These are phyloP conservation scores for Lindbergichthys nudifrons DNA, from an alignment of 2,797 vertebrate species.

Conservation along the genomic window DNA sequence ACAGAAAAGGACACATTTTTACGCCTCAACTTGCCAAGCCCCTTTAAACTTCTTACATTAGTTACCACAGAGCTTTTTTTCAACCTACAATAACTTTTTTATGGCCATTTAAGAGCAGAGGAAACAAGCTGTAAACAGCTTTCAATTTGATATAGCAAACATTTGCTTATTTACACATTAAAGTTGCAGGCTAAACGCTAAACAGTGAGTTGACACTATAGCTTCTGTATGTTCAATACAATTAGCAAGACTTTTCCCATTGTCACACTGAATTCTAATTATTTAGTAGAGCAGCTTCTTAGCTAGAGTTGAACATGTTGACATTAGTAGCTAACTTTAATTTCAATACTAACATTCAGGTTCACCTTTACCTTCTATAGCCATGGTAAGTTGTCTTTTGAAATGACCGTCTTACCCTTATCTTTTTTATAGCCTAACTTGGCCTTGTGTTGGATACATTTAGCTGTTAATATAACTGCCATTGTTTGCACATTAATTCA, in stretches of 20 bases:
- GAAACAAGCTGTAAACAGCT: neutral
- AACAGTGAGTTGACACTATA: neutral
- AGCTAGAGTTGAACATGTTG: neutral
- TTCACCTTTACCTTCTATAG: neutral
- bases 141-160: neutral
- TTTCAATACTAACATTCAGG: neutral
- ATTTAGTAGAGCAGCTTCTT: neutral
- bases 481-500: conserved; percentile 24
- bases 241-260: neutral
- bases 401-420: neutral
- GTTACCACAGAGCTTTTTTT: neutral
- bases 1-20: too few relatives aligned
- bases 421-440: neutral
- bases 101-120: neutral
- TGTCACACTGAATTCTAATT: neutral
- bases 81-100: too few relatives aligned
- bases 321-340: neutral
- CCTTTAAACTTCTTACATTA: neutral
- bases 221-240: neutral
- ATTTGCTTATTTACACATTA: neutral
- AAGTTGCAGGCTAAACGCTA: neutral
- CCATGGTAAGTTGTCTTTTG: neutral
- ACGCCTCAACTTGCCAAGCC: neutral
- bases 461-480: neutral
- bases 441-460: neutral